These are phyloP conservation scores for Acrobasis repandana DNA, from an alignment of 2,888 invertebrate genomes.

Conservation along the genomic window DNA sequence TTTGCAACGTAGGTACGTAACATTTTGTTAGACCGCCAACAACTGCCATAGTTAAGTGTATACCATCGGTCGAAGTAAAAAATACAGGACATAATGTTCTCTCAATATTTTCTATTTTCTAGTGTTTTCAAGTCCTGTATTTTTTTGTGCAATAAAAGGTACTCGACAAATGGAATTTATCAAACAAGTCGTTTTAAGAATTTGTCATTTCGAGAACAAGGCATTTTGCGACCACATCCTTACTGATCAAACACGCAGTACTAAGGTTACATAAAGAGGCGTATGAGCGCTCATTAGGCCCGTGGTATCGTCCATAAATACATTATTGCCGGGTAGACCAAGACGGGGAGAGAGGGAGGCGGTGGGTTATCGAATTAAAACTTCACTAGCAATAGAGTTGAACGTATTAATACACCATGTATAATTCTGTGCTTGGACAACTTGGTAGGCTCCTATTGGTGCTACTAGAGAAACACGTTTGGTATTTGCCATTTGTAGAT, in stretches of 20 bases:
- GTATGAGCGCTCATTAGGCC: conserved; percentile 77
- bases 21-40: too few relatives aligned
- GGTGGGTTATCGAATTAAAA: conserved; percentile 79
- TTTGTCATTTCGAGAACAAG: not conserved
- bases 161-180: too few relatives aligned
- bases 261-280: conserved; percentile 68
- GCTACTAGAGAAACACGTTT: not conserved
- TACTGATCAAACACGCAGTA: conserved; percentile 40
- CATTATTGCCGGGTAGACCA: conserved; percentile 65
- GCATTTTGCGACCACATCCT: not conserved
- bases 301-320: conserved; percentile 81
- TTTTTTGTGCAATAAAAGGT: too few relatives aligned
- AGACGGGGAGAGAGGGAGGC: conserved; percentile 39
- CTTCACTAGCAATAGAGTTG: conserved; percentile 82
- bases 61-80: too few relatives aligned
- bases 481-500: too few relatives aligned
- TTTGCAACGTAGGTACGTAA: too few relatives aligned
- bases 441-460: conserved; percentile 53
- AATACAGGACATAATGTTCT: too few relatives aligned
- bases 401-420: conserved; percentile 82
- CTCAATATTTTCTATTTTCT: too few relatives aligned
- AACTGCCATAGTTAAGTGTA: too few relatives aligned
- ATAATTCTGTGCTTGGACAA: conserved; percentile 79
- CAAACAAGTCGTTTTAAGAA: not conserved
- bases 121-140: too few relatives aligned